Evolutionary conservation across 2,113 vertebrate species (phyloP), one percentile per base, ranked within the genome.

Genomic region (Sturnira hondurensis): DNA sequence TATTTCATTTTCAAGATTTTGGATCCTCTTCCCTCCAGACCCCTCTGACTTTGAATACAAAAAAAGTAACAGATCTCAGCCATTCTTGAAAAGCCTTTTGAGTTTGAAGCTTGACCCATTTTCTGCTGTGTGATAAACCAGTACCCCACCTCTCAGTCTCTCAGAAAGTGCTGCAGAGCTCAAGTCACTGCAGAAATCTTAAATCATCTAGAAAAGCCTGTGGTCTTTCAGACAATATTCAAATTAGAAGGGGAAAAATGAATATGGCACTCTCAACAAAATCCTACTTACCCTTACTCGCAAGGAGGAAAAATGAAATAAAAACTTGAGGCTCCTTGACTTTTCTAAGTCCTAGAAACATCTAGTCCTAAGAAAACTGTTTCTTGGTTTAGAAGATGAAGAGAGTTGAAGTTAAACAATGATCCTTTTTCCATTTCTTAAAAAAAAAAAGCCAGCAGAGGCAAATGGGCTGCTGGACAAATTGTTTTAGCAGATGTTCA

Each of bases 401-500:
- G 90, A 94, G 22, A 89, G 43, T 67, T 74, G n/a, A 93, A 95
- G 68, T 95, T 96, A 96, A 87, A 95, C 73, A 96, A 97, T 94
- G 70, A 94, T 95, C 36, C 84, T 87, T 97, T 96, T 96, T 81
- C 70, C 74, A 84, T 93, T 96, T 85, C 65, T 85, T 41, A 5
- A 52, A 82, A 81, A 71, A 78, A 78, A 52, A 67, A 67, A 61
- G 50, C 50, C 31, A 80, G 45, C 71, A 95, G 70, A 95, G 15
- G 77, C 81, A 78, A 65, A 68, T 56, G 71, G 33, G 84, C 86
- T 3, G 2, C n/a, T 78, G 94, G 74, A 94, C n/a, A 96, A 67
- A 95, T 94, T 87, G 81, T 89, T 97, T 96, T 76, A 87, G 83
- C 97, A 97, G 97, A 94, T 97, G 96, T 94, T 97, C 96, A 92